A percentile compares a stretch with the other conserved stretches of the same genome.
phyloP scores from a whole-genome alignment of 2,797 vertebrate genomes.

The Aulostomus chinensis region DNA sequence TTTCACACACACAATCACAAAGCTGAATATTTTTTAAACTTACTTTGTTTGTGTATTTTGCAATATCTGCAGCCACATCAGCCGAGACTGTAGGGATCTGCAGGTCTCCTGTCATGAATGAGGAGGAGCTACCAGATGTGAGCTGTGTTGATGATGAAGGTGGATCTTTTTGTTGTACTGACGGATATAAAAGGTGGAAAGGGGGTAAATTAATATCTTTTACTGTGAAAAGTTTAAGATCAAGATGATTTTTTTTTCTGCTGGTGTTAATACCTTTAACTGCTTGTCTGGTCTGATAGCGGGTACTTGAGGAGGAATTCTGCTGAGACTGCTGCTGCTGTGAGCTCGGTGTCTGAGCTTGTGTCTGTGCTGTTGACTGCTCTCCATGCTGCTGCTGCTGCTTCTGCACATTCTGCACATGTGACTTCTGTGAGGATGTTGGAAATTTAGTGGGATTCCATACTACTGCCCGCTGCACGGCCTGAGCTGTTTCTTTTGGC shows the following conservation, averaged over 20 bases:
- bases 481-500: constrained; percentile 91
- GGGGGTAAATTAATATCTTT: neutral
- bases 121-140: constrained; percentile 78
- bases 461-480: constrained; percentile 88
- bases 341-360: constrained; percentile 54
- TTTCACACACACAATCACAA: too few species aligned
- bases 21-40: constrained; percentile 62
- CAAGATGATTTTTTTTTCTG: neutral
- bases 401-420: constrained; percentile 93
- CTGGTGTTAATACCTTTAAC: constrained; percentile 86
- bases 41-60: constrained; percentile 98
- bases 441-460: constrained; percentile 96
- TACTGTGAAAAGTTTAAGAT: neutral
- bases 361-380: constrained; percentile 43
- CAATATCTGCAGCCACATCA: constrained; percentile 95
- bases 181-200: constrained; percentile 42
- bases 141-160: constrained; percentile 87
- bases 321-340: constrained; percentile 76
- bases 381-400: constrained; percentile 88
- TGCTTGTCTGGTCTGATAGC: constrained; percentile 97
- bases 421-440: constrained; percentile 96
- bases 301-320: constrained; percentile 88
- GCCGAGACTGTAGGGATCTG: constrained; percentile 93
- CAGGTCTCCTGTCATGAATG: constrained; percentile 82
- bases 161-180: constrained; percentile 92